phyloP scores from a whole-genome alignment of 35 echinoderm and acorn worm species.

The Anneissia japonica region DNA sequence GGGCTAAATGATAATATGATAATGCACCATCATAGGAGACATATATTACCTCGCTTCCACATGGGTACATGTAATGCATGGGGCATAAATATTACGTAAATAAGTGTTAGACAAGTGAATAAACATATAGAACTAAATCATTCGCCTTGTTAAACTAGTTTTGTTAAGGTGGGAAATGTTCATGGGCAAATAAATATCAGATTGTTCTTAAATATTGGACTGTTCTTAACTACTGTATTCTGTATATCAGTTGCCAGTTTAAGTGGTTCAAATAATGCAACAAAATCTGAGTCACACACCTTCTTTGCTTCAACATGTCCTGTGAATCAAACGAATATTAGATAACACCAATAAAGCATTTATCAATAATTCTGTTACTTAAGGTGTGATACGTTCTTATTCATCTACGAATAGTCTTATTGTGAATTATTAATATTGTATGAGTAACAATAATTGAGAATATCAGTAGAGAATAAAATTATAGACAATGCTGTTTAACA shows the following conservation, averaged over 20 bases:
- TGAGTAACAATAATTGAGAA: neutral
- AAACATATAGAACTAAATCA: neutral
- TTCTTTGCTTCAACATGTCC: neutral
- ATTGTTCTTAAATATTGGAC: neutral
- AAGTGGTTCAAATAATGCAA: neutral
- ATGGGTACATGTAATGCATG: neutral
- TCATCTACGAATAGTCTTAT: neutral
- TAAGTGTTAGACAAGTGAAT: neutral
- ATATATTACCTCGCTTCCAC: neutral
- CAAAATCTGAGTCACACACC: neutral
- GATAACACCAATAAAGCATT: neutral
- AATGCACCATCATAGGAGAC: neutral
- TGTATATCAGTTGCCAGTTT: neutral
- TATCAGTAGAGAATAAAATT: neutral
- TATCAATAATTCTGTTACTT: neutral
- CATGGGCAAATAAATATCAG: neutral
- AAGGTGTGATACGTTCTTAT: neutral
- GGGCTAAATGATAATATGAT: neutral
- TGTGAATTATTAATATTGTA: neutral
- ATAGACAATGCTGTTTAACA: no score
- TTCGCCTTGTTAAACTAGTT: neutral
- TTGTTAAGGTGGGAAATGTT: neutral
- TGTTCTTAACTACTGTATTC: no score
- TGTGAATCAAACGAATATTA: neutral
- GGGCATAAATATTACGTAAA: neutral